These are phyloP conservation scores for Clostera curtula DNA, from an alignment of 2,888 invertebrate species.

Conservation along the genomic window DNA sequence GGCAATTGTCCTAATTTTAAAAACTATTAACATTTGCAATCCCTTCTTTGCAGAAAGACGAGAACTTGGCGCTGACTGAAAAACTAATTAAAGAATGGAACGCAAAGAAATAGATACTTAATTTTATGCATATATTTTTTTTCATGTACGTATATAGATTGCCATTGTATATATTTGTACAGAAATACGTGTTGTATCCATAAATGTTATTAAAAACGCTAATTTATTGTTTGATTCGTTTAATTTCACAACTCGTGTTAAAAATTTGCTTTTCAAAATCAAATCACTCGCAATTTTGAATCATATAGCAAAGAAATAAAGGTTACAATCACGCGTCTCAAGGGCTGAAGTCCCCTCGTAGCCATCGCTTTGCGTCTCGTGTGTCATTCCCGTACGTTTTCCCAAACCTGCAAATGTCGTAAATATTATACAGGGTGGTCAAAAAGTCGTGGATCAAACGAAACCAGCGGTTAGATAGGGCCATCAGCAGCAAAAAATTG, in stretches of 20 bases:
- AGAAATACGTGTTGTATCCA: too few species aligned
- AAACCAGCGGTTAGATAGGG: too few species aligned
- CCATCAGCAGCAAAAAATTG: too few species aligned
- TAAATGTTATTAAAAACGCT: too few species aligned
- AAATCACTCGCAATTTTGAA: constrained; percentile 22
- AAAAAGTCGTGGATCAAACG: too few species aligned
- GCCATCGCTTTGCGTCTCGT: constrained; percentile 82
- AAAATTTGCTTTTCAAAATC: constrained; percentile 19
- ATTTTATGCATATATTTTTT: constrained; percentile 1
- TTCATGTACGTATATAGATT: constrained; percentile 5
- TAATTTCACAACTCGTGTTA: constrained; percentile 9
- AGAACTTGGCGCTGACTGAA: constrained; percentile 79
- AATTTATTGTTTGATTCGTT: constrained; percentile 2
- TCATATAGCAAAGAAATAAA: constrained; percentile 7
- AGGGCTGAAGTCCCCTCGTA: constrained; percentile 77
- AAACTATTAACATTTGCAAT: too few species aligned
- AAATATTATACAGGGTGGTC: constrained; percentile 1
- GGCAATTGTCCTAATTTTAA: too few species aligned
- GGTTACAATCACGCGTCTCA: constrained; percentile 20
- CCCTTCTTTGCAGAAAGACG: constrained; percentile 81
- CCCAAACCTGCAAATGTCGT: constrained; percentile 73
- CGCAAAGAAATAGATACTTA: constrained; percentile 23
- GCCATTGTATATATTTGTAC: constrained; percentile 9
- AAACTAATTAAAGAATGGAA: constrained; percentile 79
- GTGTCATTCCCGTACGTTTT: constrained; percentile 85